Evolutionary conservation across 2,888 invertebrate genomes (phyloP), one percentile per base, ranked within the genome.

Genomic region (Chloroclysta siterata): DNA sequence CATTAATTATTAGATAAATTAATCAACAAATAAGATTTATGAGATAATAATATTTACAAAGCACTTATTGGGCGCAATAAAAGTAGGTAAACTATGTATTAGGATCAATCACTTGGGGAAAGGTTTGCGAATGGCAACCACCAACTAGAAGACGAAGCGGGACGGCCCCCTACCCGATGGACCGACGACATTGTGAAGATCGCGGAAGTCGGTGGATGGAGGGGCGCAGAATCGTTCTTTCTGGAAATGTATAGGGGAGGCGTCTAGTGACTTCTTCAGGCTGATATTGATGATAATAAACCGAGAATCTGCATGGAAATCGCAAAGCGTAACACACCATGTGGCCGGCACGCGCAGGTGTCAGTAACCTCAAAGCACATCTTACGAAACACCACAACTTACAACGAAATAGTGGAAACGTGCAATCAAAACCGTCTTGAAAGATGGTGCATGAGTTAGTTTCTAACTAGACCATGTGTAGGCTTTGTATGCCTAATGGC

Each of bases 301-400:
- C 3, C 22, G 1, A 22, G 22, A 29, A 42, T 53, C 48, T 48
- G 56, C 57, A 64, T 70, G 53, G 44, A 68, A 65, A 73, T 69
- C 60, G 63, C 69, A n/a, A 70, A 74, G 69, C 69, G 68, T 69
- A 69, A 63, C 66, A 58, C 51, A 70, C 60, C 65, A 68, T 74
- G 70, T 66, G 66, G 64, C 44, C 65, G 65, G 68, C 75, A 74
- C 75, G 71, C 72, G 71, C 70, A 54, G 72, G 78, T 75, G 84
- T 84, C 82, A 81, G 73, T 84, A 79, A 87, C 84, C 87, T 80
- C 82, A 73, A 72, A 78, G 66, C 59, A 60, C 64, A 66, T 53
- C 64, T 89, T 87, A 84, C 78, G 77, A 85, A 88, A 88, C 72
- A 57, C 48, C 69, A 73, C 82, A 82, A 82, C 81, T 81, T 70